A percentile compares a stretch with the other conserved stretches of the same genome.
Conservation (phyloP, 2,113 vertebrate species). For the Machaerirhynchus nigripectus region DNA sequence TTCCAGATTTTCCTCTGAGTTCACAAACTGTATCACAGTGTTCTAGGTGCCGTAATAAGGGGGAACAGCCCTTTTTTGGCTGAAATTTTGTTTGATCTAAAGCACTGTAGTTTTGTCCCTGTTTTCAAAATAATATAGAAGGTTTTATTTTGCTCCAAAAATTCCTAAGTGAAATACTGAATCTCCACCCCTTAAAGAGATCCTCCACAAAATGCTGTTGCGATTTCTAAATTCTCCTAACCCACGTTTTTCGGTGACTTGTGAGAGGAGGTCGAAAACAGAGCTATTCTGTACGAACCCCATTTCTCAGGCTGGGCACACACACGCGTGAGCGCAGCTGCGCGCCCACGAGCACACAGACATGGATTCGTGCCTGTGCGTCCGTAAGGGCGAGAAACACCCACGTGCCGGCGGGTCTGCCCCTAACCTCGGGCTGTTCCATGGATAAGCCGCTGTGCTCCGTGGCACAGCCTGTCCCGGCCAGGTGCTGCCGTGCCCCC, state of each 20-base stretch:
- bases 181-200: not conserved
- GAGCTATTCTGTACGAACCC: not conserved
- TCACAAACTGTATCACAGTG: not conserved
- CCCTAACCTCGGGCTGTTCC: not conserved
- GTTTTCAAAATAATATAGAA: not conserved
- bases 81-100: not conserved
- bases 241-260: not conserved
- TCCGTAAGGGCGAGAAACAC: not conserved
- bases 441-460: accelerated
- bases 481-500: not conserved
- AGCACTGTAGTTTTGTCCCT: not conserved
- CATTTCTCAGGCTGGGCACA: accelerated
- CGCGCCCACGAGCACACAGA: no score
- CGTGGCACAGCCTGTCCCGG: not conserved
- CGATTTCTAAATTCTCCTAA: not conserved
- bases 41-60: not conserved
- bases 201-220: not conserved
- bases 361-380: accelerated
- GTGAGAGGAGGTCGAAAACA: not conserved
- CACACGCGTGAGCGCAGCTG: accelerated
- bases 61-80: not conserved
- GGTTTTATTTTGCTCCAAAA: not conserved
- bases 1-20: not conserved
- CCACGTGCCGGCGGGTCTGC: accelerated
- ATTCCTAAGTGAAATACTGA: not conserved